Conservation (phyloP, 2,888 invertebrate genomes). For the Catocala fraxini region DNA sequence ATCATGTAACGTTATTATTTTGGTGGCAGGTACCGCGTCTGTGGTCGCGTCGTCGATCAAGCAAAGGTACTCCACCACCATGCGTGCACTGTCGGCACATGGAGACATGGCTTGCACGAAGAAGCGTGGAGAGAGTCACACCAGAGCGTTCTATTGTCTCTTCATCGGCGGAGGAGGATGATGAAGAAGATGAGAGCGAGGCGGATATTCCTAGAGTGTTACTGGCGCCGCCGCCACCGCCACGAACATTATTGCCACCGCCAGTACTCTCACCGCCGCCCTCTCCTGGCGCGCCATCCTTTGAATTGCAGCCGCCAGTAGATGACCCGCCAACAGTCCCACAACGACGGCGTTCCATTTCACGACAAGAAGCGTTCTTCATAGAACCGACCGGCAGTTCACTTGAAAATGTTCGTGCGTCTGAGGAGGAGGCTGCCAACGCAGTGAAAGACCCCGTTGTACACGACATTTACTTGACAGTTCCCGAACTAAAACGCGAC, state of each 20-base stretch:
- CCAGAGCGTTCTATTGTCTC: slow-evolving; percentile 74
- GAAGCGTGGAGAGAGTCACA: slow-evolving; percentile 76
- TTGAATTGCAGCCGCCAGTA: slow-evolving; percentile 86
- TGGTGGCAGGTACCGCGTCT: slow-evolving; percentile 87
- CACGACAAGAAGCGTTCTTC: slow-evolving; percentile 94
- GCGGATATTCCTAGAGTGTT: slow-evolving; percentile 87
- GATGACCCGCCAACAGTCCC: slow-evolving; percentile 80
- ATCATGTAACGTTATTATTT: not conserved
- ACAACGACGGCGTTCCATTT: slow-evolving; percentile 91
- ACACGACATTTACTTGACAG: slow-evolving; percentile 92
- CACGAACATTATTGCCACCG: slow-evolving; percentile 69
- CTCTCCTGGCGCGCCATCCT: slow-evolving; percentile 85
- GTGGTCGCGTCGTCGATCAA: slow-evolving; percentile 89
- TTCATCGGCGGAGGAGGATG: slow-evolving; percentile 81
- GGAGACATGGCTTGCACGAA: slow-evolving; percentile 90
- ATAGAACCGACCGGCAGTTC: slow-evolving; percentile 92
- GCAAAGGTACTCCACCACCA: slow-evolving; percentile 90
- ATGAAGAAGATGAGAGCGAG: slow-evolving; percentile 85
- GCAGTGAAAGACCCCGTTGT: slow-evolving; percentile 82
- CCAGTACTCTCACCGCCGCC: slow-evolving; percentile 83
- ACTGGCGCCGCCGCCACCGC: slow-evolving; percentile 88
- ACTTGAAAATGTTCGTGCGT: slow-evolving; percentile 90
- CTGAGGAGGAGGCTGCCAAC: slow-evolving; percentile 72
- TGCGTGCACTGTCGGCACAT: slow-evolving; percentile 93
- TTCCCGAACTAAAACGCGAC: slow-evolving; percentile 94